A percentile compares a stretch with the other conserved stretches of the same genome.
These are phyloP conservation scores for Falco columbarius DNA, from an alignment of 2,797 vertebrate species.

Conservation along the genomic window DNA sequence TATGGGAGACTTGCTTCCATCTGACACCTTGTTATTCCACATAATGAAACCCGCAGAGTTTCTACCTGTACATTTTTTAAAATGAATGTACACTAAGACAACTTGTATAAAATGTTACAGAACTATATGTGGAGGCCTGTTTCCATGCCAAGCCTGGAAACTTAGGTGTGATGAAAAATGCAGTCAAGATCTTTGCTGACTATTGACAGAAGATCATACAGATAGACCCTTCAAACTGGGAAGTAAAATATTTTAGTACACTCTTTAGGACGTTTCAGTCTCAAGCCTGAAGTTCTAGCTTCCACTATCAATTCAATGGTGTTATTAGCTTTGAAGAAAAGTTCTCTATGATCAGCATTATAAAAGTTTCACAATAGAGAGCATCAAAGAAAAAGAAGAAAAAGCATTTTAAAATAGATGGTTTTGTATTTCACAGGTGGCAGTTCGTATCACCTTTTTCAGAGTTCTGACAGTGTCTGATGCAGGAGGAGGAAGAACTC, in stretches of 20 bases:
- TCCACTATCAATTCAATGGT: neutral
- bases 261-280: neutral
- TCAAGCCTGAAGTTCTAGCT: neutral
- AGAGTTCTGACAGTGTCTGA: neutral
- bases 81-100: neutral
- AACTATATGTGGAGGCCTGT: neutral
- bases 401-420: neutral
- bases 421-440: neutral
- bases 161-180: neutral
- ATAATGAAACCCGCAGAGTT: neutral
- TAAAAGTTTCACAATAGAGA: slow-evolving; percentile 20
- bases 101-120: neutral
- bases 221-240: neutral
- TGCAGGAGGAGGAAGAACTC: neutral
- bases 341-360: neutral
- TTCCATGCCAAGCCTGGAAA: neutral
- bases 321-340: neutral
- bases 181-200: neutral
- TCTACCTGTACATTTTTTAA: neutral
- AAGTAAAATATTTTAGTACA: neutral
- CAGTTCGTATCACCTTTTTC: neutral
- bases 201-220: neutral
- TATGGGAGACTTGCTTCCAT: neutral
- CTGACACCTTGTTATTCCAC: neutral
- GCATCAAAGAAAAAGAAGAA: neutral